Base-by-base conservation (phyloP, 2,888 invertebrate species). In the Rhogogaster chlorosoma region DNA sequence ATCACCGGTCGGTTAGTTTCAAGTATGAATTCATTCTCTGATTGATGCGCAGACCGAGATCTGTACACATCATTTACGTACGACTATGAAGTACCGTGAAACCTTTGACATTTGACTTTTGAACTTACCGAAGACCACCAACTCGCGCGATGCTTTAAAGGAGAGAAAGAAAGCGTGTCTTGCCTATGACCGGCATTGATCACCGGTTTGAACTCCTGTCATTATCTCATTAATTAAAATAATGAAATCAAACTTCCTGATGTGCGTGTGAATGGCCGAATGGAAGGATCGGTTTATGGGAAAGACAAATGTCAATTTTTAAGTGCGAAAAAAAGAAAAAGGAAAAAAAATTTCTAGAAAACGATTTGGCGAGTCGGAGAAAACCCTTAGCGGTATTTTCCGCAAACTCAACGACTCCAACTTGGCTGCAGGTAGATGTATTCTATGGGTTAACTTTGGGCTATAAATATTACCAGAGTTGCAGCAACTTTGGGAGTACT, bases 381-480 rank as follows among this genome's bases (percentile, higher is more conserved):
- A 73, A 73, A 73, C 38, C 42, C 42, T 73, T 73, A 9, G 10
- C n/a, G 26, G 10, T 73, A 42, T 73, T 73, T 73, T 73, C 22
- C 7, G 10, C 6, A 10, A 42, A 42, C 4, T n/a, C 2, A 22
- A 38, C 22, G 71, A 73, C 12, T 18, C 1, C 42, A 9, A 29
- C 26, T 73, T 1, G n/a, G 18, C 22, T 73, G 71, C 42, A 73
- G 18, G 4, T 32, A 12, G 18, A 67, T 22, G 26, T 42, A 73
- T 73, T 26, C 42, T 36, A 73, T 42, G 38, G 71, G 15, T 42
- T 73, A 73, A 73, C 22, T 73, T 73, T 12, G 3, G 7, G n/a
- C 71, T 15, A 73, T 73, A 73, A 73, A 73, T 73, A 38, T 73
- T 42, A 73, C 36, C 42, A 10, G 22, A 73, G 71, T 42, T 42